Evolutionary conservation across 2,797 vertebrate species (phyloP), one percentile per base, ranked within the genome.

Genomic region (Picus viridis): DNA sequence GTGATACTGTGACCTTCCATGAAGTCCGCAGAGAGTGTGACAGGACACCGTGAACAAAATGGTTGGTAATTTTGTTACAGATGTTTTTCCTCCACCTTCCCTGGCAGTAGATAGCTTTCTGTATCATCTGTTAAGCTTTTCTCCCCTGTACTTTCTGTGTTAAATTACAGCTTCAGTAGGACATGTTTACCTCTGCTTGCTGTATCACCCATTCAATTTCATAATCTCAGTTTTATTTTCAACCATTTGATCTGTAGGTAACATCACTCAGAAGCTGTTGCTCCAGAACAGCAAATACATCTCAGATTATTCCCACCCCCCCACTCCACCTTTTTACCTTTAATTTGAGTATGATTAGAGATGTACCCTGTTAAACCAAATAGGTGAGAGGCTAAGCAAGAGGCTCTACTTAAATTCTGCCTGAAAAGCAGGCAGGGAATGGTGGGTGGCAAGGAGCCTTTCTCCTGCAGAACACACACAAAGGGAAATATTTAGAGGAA

Each of bases 361-460:
- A 9, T 43, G 29, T 30, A 41, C 9, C 16, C 39, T 41, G 32
- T 78, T 74, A 63, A 88, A 67, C 22, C 24, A 57, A 62, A 34
- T 2, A 53, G 22, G 39, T 0, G 0, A 53, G 23, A 76, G 9
- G 39, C 22, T 73, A 51, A 51, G 23, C 12, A 68, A 70, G 57
- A 67, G 18, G 16, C 49, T 8, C 9, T 32, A 12, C 47, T 47
- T 12, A 39, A 86, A 62, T 2, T 11, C 20, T 36, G n/a, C 0
- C 0, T 2, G 4, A 54, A 69, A 39, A 16, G 49, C 57, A 62
- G 15, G 20, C 2, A 22, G 43, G 41, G 20, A 71, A 16, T 0
- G 0, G 5, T 9, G 19, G 11, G 15, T 32, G 29, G 30, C 34
- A 59, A 78, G 8, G 32, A 34, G 6, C 56, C 36, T 65, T 78